These are phyloP conservation scores for Elephantulus edwardii DNA, from an alignment of 2,113 vertebrate species.

Conservation along the genomic window DNA sequence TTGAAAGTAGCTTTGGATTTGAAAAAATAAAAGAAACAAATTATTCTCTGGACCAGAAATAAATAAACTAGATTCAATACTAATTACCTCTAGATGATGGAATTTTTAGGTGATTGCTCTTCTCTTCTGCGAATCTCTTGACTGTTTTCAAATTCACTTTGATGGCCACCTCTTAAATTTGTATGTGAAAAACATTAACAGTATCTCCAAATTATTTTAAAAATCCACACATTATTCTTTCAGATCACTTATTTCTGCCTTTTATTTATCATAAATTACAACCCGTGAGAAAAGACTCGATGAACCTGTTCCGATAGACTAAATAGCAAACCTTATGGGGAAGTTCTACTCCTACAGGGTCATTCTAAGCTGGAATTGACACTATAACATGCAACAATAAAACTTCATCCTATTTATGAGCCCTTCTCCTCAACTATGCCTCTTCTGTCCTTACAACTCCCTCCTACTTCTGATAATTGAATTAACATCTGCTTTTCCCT, in stretches of 20 bases:
- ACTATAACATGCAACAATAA: no score
- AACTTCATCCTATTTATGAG: background rate
- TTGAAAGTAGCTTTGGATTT: constrained; percentile 24
- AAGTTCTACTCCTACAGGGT: no score
- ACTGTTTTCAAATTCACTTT: background rate
- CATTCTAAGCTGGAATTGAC: no score
- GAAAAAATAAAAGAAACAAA: no score
- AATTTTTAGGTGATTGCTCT: background rate
- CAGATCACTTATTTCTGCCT: background rate
- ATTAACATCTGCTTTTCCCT: background rate
- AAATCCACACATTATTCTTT: background rate
- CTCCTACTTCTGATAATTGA: background rate
- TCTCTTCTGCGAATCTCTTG: background rate
- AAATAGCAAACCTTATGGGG: no score
- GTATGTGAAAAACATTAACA: background rate
- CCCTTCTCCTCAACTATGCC: background rate
- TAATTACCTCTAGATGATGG: background rate
- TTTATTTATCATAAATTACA: background rate
- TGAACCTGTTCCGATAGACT: no score
- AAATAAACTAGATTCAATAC: background rate
- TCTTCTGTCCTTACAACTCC: no score
- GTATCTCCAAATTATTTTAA: background rate
- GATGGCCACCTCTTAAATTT: background rate
- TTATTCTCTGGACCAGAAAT: background rate
- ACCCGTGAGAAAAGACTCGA: no score